Evolutionary conservation across 1,140 invertebrate genomes (phyloP), one percentile per base, ranked within the genome.

Genomic region (Papilio dardanus): DNA sequence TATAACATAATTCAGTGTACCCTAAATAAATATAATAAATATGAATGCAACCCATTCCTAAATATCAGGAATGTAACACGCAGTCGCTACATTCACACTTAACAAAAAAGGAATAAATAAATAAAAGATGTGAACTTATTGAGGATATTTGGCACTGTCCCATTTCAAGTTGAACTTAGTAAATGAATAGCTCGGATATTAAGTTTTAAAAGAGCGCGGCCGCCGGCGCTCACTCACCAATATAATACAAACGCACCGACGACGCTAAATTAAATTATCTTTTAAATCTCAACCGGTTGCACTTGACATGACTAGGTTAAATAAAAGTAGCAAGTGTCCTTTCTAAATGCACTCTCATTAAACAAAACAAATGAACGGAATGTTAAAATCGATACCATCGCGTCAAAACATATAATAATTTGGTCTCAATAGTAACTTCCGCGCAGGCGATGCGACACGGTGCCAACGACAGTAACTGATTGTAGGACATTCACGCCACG

Each of bases 21-120:
- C 86, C 86, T 91, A 90, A 94, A 93, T 92, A 92, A 93, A 93
- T 93, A 92, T 88, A 89, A 90, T 93, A 93, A 93, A 93, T 91
- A 93, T 93, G 92, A 93, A 93, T 93, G 93, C 92, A 92, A 92
- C 93, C 83, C 81, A 91, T 90, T 93, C 92, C 93, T 93, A 94
- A 94, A 94, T 94, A 94, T 94, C 93, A 94, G 93, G 92, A 93
- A 93, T 92, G 89, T 74, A 87, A 90, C 92, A 92, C 90, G 81
- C 90, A 89, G 92, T 92, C 83, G 92, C 92, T 89, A 91, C 93
- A 93, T 91, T 89, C 92, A 93, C 90, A 91, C 88, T 90, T 89
- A 88, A 88, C 82, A 87, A 87, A 88, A 83, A 85, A 81, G 82
- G 85, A 84, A 87, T 85, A 87, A 89, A 73, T 88, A 87, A 90